A percentile compares a stretch with the other conserved stretches of the same genome.
Evolutionary conservation across 2,888 invertebrate species (phyloP).

Genomic region (Meteorus colon): DNA sequence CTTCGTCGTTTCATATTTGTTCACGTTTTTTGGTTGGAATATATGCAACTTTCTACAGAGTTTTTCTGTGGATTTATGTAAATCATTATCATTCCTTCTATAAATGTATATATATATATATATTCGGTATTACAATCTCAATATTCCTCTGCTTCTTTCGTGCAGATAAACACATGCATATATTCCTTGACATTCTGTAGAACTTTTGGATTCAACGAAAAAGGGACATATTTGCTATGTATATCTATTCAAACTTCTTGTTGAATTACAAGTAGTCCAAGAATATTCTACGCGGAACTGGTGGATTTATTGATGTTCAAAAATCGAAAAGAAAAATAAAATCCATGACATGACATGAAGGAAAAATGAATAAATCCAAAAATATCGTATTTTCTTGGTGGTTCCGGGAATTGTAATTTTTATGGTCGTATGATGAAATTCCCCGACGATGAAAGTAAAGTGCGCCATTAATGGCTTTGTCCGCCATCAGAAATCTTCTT

Average conservation of each 20-base stretch:
- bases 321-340: background rate
- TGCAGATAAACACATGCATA: no score
- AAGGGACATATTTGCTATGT: background rate
- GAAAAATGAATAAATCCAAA: background rate
- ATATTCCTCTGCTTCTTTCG: background rate
- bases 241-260: background rate
- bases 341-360: background rate
- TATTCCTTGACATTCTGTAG: background rate
- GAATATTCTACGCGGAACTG: background rate
- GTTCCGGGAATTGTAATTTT: background rate
- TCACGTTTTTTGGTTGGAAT: background rate
- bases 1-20: background rate
- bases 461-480: background rate
- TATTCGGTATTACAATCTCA: conserved; percentile 27
- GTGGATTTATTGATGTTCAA: background rate
- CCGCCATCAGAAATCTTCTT: background rate
- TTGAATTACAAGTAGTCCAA: background rate
- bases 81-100: conserved; percentile 48
- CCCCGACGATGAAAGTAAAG: background rate
- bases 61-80: conserved; percentile 48
- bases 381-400: background rate
- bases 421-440: background rate
- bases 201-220: background rate
- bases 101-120: conserved; percentile 38
- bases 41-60: conserved; percentile 15